These are phyloP conservation scores for Idaea dimidiata DNA, from an alignment of 2,888 invertebrate species.

Conservation along the genomic window DNA sequence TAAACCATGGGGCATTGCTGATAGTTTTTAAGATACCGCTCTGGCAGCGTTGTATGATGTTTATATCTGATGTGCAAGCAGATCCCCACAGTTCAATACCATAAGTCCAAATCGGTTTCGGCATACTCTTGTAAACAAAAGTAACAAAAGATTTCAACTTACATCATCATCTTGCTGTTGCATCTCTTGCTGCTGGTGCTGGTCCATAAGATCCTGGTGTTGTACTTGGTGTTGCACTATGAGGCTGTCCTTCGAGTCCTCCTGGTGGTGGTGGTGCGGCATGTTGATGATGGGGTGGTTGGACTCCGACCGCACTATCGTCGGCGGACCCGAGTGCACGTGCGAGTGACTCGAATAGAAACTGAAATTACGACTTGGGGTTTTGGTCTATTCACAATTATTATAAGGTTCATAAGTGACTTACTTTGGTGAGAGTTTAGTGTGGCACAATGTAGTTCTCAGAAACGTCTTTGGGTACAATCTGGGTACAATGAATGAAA, in stretches of 20 bases:
- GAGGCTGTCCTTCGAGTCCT: conserved; percentile 76
- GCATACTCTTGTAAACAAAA: too few relatives aligned
- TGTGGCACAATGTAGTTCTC: too few relatives aligned
- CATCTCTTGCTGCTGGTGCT: conserved; percentile 73
- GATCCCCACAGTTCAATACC: too few relatives aligned
- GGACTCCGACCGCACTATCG: conserved; percentile 71
- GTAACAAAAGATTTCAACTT: background rate
- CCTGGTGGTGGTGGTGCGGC: conserved; percentile 71
- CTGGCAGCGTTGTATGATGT: too few relatives aligned
- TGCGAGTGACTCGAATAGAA: conserved; percentile 75
- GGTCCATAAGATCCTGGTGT: conserved; percentile 74
- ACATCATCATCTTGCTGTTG: conserved; percentile 77
- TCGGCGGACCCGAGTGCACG: conserved; percentile 69
- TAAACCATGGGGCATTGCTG: too few relatives aligned
- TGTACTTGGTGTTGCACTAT: conserved; percentile 73
- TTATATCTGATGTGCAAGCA: too few relatives aligned
- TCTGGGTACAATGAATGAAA: too few relatives aligned
- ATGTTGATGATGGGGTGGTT: conserved; percentile 69
- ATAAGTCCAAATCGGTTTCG: too few relatives aligned
- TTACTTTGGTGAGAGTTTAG: background rate
- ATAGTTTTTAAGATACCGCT: too few relatives aligned
- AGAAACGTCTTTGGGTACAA: too few relatives aligned
- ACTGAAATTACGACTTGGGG: conserved; percentile 45
- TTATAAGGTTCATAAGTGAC: background rate
- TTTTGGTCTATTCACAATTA: background rate